Conservation (phyloP, 2,888 invertebrate species). For the Epistrophe grossulariae region DNA sequence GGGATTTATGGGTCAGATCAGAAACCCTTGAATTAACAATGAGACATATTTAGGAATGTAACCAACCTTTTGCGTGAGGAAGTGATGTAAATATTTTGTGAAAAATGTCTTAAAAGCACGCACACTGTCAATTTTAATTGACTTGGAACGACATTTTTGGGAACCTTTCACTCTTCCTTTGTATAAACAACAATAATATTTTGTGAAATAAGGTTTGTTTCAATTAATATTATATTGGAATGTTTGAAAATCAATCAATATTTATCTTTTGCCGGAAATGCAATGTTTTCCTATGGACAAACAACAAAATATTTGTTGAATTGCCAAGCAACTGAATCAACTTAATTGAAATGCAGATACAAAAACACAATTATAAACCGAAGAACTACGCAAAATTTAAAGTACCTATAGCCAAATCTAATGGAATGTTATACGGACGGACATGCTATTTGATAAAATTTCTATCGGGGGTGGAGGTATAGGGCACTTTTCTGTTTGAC, state of each 20-base stretch:
- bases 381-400: slow-evolving; percentile 14
- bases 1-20: too few relatives aligned
- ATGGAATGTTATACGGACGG: slow-evolving; percentile 41
- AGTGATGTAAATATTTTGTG: too few relatives aligned
- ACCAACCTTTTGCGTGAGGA: too few relatives aligned
- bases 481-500: slow-evolving; percentile 11
- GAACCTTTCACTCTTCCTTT: not conserved
- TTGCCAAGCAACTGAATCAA: slow-evolving; percentile 1
- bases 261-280: not conserved
- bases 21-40: too few relatives aligned
- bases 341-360: slow-evolving; percentile 12
- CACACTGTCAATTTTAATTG: too few relatives aligned
- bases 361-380: not conserved
- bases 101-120: too few relatives aligned
- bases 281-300: too few relatives aligned
- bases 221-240: not conserved
- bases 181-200: not conserved
- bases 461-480: not conserved
- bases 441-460: slow-evolving; percentile 53
- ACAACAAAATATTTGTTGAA: slow-evolving; percentile 6
- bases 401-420: not conserved
- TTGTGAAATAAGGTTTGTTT: not conserved
- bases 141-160: too few relatives aligned
- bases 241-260: not conserved
- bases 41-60: too few relatives aligned